Percentiles rank a stretch among this genome's conserved stretches.
These are phyloP conservation scores for Ceyx cyanopectus DNA, from an alignment of 2,113 vertebrate species.

Conservation along the genomic window DNA sequence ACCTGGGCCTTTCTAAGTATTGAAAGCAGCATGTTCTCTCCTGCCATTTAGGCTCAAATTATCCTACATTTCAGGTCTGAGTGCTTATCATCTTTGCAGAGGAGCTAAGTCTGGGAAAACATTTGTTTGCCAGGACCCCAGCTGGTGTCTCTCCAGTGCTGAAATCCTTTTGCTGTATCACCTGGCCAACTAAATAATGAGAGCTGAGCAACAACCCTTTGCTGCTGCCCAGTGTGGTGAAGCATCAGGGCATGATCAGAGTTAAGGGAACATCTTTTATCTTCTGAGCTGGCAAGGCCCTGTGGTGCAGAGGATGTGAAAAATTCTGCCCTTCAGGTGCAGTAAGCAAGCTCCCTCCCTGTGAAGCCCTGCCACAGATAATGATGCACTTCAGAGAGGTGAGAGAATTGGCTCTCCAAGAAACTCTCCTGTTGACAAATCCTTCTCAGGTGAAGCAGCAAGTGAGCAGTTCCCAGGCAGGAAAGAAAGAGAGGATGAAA, in stretches of 20 bases:
- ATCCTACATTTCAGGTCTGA: not conserved
- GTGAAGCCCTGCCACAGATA: rapidly evolving
- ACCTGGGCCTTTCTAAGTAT: not conserved
- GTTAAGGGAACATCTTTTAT: not conserved
- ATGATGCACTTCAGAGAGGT: not conserved
- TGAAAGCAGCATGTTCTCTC: not conserved
- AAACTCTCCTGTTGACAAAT: not conserved
- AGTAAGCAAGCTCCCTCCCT: not conserved
- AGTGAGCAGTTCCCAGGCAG: not conserved
- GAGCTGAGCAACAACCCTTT: not conserved
- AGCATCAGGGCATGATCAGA: not conserved
- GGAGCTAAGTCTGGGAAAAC: not conserved
- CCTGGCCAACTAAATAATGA: slow-evolving; percentile 9
- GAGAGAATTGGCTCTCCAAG: not conserved
- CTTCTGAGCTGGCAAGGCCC: not conserved
- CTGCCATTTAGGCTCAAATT: not conserved
- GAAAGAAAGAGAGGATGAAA: not conserved
- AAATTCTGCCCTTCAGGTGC: not conserved
- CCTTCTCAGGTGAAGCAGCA: not conserved
- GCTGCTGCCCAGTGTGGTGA: not conserved
- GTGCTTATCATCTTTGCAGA: not conserved
- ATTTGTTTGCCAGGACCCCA: slow-evolving; percentile 6
- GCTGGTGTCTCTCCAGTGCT: slow-evolving; percentile 1
- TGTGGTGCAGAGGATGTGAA: not conserved
- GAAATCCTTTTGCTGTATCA: slow-evolving; percentile 22